Evolutionary conservation across 2,113 vertebrate species (phyloP), one percentile per base, ranked within the genome.

Genomic region (human (Homo sapiens)): DNA sequence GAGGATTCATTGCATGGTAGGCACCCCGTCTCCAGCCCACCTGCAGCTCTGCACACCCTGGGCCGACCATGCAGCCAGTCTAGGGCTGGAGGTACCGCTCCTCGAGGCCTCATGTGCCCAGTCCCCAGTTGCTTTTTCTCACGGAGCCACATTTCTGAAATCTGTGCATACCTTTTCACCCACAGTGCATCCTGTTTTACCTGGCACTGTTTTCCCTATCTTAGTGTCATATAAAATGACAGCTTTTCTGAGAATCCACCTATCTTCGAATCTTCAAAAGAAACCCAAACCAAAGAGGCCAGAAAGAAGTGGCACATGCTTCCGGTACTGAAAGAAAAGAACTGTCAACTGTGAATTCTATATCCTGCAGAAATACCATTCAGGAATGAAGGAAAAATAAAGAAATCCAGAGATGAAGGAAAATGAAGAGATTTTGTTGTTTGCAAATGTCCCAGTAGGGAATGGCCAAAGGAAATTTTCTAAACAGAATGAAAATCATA

Each of bases 141-240:
- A 14, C 40, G 32, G 6, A 4, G 52, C 14, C 16, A 59, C 25
- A 55, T 14, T 8, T 40, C 43, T 81, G n/a, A 80, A 55, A 76
- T 59, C 18, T 35, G 57, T 30, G 50, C 6, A 1, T 3, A 25
- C 6, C 9, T 13, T 16, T 32, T 52, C 30, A 72, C 9, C 16
- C 1, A 1, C 1, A 61, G 27, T 2, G 5, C 35, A 14, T 50
- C 2, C 2, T 16, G 9, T 8, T 43, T 38, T 70, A 78, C 79
- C 59, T 59, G 48, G 38, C 6, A 25, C 18, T 3, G 1, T 25
- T 14, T 55, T n/a, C 35, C 18, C 17, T 57, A 13, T n/a, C 17
- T 45, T 85, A 16, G 20, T 9, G 40, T 25, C 22, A 32, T 2
- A 16, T 30, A 45, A 64, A 18, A 23, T 35, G 35, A 57, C 35